Conservation (phyloP, 2,113 vertebrate genomes). For the Mastomys coucha region DNA sequence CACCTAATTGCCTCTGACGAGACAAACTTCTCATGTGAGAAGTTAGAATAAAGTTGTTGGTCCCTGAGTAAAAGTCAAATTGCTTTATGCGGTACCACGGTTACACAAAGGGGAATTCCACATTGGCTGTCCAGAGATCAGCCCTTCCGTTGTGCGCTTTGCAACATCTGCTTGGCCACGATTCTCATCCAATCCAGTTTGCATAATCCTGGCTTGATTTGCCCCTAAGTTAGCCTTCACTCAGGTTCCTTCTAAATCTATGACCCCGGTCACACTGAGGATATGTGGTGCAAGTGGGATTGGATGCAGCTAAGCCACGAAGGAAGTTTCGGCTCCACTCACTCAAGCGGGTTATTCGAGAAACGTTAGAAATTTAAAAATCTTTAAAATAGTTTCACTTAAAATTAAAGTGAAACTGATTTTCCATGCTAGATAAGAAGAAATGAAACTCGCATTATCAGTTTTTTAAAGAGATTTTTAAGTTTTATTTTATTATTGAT, state of each 20-base stretch:
- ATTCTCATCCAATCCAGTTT: conserved; percentile 53
- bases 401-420: conserved; percentile 20
- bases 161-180: not conserved
- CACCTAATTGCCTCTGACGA: not conserved
- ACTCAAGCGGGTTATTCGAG: conserved; percentile 55
- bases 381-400: conserved; percentile 11
- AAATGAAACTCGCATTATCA: conserved; percentile 74
- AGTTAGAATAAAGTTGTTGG: conserved; percentile 29
- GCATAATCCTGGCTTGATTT: conserved; percentile 48
- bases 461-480: not conserved
- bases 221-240: not conserved
- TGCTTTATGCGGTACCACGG: conserved; percentile 42
- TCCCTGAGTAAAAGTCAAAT: conserved; percentile 76
- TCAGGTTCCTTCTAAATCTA: not conserved
- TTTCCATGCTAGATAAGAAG: conserved; percentile 64
- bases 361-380: conserved; percentile 61
- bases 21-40: conserved; percentile 27
- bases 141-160: conserved; percentile 79
- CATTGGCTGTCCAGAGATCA: conserved; percentile 44
- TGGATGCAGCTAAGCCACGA: not conserved
- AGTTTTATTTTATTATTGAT: not conserved
- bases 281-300: not conserved
- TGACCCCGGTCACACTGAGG: not conserved
- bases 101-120: conserved; percentile 83
- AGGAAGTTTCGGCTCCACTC: not conserved